phyloP scores from a whole-genome alignment of 1,140 invertebrate species.

The Bombus ignitus region DNA sequence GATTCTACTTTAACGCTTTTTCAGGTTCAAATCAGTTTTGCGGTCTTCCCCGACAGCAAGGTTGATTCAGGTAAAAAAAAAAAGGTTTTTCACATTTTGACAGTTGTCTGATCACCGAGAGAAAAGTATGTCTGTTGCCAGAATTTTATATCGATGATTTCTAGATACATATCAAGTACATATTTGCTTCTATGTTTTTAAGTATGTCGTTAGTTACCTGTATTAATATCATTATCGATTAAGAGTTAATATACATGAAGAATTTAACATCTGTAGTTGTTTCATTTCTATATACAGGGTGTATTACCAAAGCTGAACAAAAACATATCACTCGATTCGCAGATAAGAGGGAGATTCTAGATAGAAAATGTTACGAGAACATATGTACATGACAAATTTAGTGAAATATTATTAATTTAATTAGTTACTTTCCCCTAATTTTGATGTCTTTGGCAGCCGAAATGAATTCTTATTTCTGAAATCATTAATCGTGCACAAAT shows the following conservation, averaged over 20 bases:
- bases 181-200: conserved; percentile 1
- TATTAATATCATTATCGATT: not conserved
- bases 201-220: not conserved
- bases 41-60: conserved; percentile 80
- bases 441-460: not conserved
- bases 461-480: no score
- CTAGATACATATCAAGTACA: conserved; percentile 14
- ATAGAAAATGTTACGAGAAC: not conserved
- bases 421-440: not conserved
- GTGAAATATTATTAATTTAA: not conserved
- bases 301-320: not conserved
- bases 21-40: conserved; percentile 81
- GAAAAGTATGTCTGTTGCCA: conserved; percentile 66
- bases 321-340: not conserved
- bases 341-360: not conserved
- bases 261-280: not conserved
- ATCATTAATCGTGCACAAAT: no score
- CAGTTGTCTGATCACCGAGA: conserved; percentile 70
- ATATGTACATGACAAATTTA: not conserved
- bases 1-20: conserved; percentile 78
- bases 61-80: conserved; percentile 80
- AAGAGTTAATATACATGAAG: not conserved
- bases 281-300: not conserved
- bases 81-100: conserved; percentile 71
- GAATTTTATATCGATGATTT: conserved; percentile 1